Evolutionary conservation across 2,797 vertebrate species (phyloP), one percentile per base, ranked within the genome.

Genomic region (Onychomys torridus): DNA sequence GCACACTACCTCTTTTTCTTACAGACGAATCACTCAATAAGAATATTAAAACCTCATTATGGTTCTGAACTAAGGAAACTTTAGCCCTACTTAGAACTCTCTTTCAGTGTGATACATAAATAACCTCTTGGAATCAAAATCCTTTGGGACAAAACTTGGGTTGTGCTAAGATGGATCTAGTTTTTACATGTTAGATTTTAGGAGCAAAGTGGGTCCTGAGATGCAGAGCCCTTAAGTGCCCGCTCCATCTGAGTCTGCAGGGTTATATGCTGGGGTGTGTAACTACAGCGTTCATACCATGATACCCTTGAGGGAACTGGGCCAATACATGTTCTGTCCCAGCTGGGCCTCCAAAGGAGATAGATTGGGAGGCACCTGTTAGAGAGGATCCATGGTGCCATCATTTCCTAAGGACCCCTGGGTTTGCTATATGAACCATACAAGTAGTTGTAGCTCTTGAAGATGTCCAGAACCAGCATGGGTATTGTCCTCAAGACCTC

Each of bases 131-230:
- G 52, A 69, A 73, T 13, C 75, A 19, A n/a, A 43, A 23, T 94
- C n/a, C 21, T 46, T 27, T 76, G 49, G 77, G 75, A 2, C 34
- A 71, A 23, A 92, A 57, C n/a, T 65, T 46, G 55, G 11, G 23
- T 77, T 86, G n/a, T 85, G 65, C 46, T 86, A 32, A 82, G 46
- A 13, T 82, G 13, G 0, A 37, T 1, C 25, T 94, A 21, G 61
- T 65, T 77, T 85, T 95, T 82, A 55, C 37, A 29, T 23, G 3
- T 65, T 83, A n/a, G 40, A 5, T 87, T 88, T 94, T 84, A 87
- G 71, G 46, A 87, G 73, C 14, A 46, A 75, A 10, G 25, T 34
- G 49, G n/a, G 27, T 59, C 67, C 6, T 76, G 90, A 83, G 55
- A 46, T 40, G 2, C 46, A 65, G 49, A 79, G 43, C 25, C 49